These are phyloP conservation scores for Corynorhinus townsendii DNA, from an alignment of 2,113 vertebrate genomes.

Conservation along the genomic window DNA sequence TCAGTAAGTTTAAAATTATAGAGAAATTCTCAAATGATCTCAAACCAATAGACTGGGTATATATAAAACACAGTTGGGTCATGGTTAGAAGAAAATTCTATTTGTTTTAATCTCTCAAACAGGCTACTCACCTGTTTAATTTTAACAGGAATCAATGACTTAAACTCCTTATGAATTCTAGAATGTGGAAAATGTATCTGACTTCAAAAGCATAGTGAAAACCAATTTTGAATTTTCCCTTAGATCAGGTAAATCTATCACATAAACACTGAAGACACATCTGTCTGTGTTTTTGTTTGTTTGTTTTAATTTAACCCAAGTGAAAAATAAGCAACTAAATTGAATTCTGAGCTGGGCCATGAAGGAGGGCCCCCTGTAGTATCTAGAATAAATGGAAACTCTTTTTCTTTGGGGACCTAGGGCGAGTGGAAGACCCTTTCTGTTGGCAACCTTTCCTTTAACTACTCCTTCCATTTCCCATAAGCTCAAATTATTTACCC, in stretches of 20 bases:
- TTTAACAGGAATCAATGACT: constrained; percentile 1
- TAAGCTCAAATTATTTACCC: background rate
- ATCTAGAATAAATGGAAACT: background rate
- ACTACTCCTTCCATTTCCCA: background rate
- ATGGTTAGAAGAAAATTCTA: background rate
- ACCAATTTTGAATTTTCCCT: constrained; percentile 1
- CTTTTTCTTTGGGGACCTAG: background rate
- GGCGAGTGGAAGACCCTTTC: background rate
- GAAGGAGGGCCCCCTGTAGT: background rate
- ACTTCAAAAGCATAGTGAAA: constrained; percentile 34
- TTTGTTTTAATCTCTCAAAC: background rate
- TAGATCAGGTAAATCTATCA: background rate
- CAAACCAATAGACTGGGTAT: background rate
- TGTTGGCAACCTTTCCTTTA: background rate
- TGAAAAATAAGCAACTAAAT: background rate
- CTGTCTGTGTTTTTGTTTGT: background rate
- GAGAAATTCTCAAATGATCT: background rate
- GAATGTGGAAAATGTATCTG: constrained; percentile 33
- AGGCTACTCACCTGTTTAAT: background rate
- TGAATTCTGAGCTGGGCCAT: background rate
- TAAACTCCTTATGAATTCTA: background rate
- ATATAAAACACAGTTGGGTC: background rate
- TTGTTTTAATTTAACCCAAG: background rate
- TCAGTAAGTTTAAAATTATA: background rate
- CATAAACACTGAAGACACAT: background rate